Percentiles rank a stretch among this genome's conserved stretches.
These are phyloP conservation scores for Ramphastos sulfuratus DNA, from an alignment of 2,113 vertebrate genomes.

Conservation along the genomic window DNA sequence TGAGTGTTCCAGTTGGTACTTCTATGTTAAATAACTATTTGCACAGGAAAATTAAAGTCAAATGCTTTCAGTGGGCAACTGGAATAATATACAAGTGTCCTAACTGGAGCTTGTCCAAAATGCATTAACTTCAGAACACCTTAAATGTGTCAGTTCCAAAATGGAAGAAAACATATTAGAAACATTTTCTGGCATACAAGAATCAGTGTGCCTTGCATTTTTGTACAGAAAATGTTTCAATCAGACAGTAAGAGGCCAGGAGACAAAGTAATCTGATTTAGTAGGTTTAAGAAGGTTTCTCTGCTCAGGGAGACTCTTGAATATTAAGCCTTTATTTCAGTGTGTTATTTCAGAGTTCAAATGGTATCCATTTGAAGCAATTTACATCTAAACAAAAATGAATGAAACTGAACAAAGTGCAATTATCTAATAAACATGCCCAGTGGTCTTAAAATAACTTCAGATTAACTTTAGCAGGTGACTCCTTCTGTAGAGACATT, in stretches of 20 bases:
- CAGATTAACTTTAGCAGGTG: background rate
- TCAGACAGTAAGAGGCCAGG: background rate
- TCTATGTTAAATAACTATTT: slow-evolving; percentile 10
- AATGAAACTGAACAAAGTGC: background rate
- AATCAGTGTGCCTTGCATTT: background rate
- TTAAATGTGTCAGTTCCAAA: background rate
- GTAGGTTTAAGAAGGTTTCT: background rate
- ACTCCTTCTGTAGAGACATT: background rate
- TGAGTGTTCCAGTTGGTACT: background rate
- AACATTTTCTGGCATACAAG: background rate
- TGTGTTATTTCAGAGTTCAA: background rate
- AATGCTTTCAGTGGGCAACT: background rate
- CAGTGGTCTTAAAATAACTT: background rate
- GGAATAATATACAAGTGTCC: background rate
- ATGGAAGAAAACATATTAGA: background rate
- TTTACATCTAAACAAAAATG: background rate
- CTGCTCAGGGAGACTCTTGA: background rate
- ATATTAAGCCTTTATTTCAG: background rate
- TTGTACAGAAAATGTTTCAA: background rate
- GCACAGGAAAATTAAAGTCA: background rate
- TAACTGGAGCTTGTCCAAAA: background rate
- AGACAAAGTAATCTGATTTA: background rate
- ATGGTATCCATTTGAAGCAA: fast-evolving
- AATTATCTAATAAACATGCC: background rate
- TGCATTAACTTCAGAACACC: background rate